Conservation (phyloP, 2,113 vertebrate species). For the Climacteris rufus region DNA sequence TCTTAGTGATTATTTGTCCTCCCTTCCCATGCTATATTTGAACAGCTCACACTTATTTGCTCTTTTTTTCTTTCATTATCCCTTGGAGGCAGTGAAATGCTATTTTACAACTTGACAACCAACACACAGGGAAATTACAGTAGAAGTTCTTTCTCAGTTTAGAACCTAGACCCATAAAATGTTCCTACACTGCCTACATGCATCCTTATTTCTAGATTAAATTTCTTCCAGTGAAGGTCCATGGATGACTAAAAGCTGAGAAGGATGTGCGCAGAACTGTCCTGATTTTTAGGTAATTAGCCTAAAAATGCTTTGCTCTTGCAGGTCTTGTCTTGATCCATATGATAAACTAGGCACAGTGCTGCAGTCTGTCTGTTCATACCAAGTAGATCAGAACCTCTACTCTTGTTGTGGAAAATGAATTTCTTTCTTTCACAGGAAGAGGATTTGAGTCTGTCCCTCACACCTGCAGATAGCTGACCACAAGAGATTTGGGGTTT, state of each 20-base stretch:
- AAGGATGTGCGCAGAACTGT: background rate
- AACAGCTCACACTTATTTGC: background rate
- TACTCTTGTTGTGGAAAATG: background rate
- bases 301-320: background rate
- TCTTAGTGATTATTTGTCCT: background rate
- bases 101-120: background rate
- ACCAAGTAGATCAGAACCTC: background rate
- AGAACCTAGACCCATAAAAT: background rate
- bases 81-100: background rate
- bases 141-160: background rate
- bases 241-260: background rate
- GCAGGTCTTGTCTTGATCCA: background rate
- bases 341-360: background rate
- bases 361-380: background rate
- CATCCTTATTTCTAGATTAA: background rate
- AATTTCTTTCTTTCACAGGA: background rate
- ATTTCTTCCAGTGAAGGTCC: background rate
- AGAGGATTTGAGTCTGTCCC: background rate
- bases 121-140: background rate
- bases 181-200: background rate
- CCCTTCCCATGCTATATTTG: background rate
- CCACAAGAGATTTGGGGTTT: background rate
- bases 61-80: background rate
- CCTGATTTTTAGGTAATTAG: background rate
- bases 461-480: background rate